phyloP scores from a whole-genome alignment of 2,888 invertebrate species.

The Zaprionus bogoriensis region DNA sequence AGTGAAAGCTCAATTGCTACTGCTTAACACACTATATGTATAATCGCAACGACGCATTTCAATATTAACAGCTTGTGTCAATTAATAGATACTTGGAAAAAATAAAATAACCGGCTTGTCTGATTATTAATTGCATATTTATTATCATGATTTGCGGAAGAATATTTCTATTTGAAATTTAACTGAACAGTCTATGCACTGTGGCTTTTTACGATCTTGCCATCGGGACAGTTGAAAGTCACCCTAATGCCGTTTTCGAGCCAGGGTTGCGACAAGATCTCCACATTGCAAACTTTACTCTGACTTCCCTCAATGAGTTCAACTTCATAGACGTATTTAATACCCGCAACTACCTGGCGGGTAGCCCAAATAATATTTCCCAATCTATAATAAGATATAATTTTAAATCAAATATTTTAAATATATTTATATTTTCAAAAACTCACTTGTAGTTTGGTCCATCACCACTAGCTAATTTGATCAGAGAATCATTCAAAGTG shows the following conservation, averaged over 20 bases:
- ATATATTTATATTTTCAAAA: background rate
- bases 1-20: background rate
- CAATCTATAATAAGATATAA: slow-evolving; percentile 35
- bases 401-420: background rate
- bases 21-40: background rate
- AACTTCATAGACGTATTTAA: slow-evolving; percentile 35
- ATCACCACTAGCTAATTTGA: slow-evolving; percentile 34
- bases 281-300: slow-evolving; percentile 36
- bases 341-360: slow-evolving; percentile 49
- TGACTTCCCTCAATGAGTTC: slow-evolving; percentile 45
- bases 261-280: slow-evolving; percentile 57
- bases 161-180: background rate
- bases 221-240: slow-evolving; percentile 47
- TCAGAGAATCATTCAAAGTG: slow-evolving; percentile 18
- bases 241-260: slow-evolving; percentile 45
- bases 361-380: slow-evolving; percentile 54
- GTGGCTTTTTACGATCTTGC: slow-evolving; percentile 42
- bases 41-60: background rate
- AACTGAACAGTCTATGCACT: background rate
- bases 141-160: background rate
- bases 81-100: background rate
- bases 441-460: slow-evolving; percentile 53
- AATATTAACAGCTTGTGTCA: background rate
- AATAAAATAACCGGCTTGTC: background rate
- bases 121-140: background rate